phyloP scores from a whole-genome alignment of 1,140 invertebrate genomes.

The Dolichoris vasculosae region DNA sequence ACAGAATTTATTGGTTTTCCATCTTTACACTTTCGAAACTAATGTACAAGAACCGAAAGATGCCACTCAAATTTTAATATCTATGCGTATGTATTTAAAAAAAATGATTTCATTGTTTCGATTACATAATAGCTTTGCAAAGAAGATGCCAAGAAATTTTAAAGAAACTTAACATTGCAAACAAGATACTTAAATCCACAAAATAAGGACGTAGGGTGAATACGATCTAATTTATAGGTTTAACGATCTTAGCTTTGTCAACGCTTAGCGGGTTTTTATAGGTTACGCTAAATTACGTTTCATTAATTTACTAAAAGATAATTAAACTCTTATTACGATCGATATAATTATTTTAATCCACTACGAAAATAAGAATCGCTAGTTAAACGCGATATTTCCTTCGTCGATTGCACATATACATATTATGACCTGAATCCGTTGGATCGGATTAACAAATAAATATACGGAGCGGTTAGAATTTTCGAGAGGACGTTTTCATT shows the following conservation, averaged over 20 bases:
- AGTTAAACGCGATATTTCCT: not conserved
- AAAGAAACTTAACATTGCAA: not conserved
- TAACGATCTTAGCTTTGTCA: not conserved
- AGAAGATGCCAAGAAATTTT: not conserved
- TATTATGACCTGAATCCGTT: not conserved
- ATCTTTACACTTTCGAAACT: not conserved
- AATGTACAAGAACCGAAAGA: not conserved
- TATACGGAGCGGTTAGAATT: not conserved
- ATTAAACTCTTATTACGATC: not conserved
- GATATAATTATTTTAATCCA: not conserved
- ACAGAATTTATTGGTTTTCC: not conserved
- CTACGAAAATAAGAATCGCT: not conserved
- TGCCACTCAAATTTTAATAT: not conserved
- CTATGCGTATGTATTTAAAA: not conserved
- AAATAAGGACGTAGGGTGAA: not conserved
- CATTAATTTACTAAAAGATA: not conserved
- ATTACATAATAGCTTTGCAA: not conserved
- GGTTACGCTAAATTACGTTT: too few species aligned
- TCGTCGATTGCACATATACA: not conserved
- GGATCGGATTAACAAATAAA: constrained; percentile 1
- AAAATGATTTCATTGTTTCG: not conserved
- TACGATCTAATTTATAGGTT: not conserved
- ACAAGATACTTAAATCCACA: not conserved
- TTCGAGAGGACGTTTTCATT: not conserved
- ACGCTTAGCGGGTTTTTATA: too few species aligned